Percentiles rank a stretch among this genome's conserved stretches.
phyloP scores from a whole-genome alignment of 2,888 invertebrate genomes.

The Lasioglossum zephyrum region DNA sequence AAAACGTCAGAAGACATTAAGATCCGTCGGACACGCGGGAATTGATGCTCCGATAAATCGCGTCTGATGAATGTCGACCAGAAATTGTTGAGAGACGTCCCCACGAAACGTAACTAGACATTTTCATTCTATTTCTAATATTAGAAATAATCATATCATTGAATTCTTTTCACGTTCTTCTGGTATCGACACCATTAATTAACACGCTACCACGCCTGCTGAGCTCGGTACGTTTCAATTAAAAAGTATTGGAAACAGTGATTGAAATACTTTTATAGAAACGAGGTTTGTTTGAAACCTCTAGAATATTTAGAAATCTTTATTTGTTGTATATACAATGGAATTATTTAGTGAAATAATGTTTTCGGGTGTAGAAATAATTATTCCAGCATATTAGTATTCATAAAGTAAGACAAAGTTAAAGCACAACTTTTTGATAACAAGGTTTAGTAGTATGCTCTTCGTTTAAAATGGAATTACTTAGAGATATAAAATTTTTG shows the following conservation, averaged over 20 bases:
- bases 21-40: background rate
- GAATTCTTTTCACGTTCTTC: background rate
- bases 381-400: background rate
- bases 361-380: background rate
- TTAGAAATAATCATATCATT: background rate
- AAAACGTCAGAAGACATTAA: slow-evolving; percentile 38
- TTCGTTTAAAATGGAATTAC: background rate
- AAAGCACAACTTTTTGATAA: background rate
- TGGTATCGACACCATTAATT: background rate
- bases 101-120: background rate
- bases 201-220: background rate
- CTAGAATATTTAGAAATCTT: background rate
- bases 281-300: background rate
- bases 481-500: background rate
- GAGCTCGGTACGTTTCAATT: background rate
- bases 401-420: background rate
- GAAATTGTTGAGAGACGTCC: background rate
- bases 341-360: too few species aligned
- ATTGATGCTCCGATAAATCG: slow-evolving; percentile 29
- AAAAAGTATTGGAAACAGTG: background rate
- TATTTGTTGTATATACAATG: background rate
- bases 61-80: slow-evolving; percentile 28
- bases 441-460: background rate
- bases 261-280: background rate
- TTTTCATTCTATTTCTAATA: background rate